Conservation (phyloP, 2,113 vertebrate species). For the Pelecanus crispus region DNA sequence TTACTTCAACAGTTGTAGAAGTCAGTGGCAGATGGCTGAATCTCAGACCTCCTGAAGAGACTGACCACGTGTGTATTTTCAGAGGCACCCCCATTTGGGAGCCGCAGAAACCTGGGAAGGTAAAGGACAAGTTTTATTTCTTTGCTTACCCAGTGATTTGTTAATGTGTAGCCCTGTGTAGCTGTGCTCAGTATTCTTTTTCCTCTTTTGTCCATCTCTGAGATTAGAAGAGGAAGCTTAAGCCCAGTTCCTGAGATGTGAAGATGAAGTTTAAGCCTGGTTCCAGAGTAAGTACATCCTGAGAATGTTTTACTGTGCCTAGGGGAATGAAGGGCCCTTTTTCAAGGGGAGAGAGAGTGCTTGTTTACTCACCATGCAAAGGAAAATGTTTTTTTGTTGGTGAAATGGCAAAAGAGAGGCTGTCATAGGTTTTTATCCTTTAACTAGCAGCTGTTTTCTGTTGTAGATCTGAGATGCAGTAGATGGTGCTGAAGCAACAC, state of each 20-base stretch:
- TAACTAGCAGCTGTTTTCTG: conserved; percentile 45
- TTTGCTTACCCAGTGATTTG: neutral
- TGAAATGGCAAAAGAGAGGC: neutral
- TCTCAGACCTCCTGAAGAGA: neutral
- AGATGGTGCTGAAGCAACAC: conserved; percentile 52
- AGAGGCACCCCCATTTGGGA: neutral
- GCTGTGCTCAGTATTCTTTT: neutral
- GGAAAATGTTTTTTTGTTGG: neutral
- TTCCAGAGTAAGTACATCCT: neutral
- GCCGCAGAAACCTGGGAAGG: neutral
- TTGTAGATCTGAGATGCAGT: conserved; percentile 40
- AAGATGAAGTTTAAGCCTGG: neutral
- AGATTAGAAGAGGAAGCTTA: neutral
- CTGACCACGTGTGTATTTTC: neutral
- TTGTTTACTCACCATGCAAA: neutral
- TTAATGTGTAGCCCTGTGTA: neutral
- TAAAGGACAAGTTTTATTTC: neutral
- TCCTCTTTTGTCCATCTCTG: neutral
- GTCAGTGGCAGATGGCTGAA: neutral
- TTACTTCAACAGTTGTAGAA: neutral
- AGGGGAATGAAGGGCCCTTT: neutral
- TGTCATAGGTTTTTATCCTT: neutral
- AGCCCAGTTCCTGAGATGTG: neutral
- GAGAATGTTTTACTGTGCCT: neutral
- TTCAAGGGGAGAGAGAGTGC: neutral